Evolutionary conservation across 2,888 invertebrate genomes (phyloP), one percentile per base, ranked within the genome.

Genomic region (Rotaria magnacalcarata): DNA sequence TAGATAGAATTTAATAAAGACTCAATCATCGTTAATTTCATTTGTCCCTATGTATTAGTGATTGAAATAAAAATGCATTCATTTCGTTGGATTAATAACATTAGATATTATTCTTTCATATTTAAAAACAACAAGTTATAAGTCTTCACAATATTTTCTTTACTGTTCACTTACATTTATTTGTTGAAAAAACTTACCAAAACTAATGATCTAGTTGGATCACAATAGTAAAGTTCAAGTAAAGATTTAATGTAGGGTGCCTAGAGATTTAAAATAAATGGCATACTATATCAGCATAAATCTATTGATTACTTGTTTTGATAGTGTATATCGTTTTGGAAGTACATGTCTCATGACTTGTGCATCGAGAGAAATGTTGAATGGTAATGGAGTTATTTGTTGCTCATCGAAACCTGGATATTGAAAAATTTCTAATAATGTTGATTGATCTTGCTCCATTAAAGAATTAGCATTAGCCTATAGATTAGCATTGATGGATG

Each of bases 211-310:
- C n/a, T 43, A n/a, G 80, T 47, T 24, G 43, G 80, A 1, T 5
- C 0, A 21, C 47, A 80, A 80, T 80, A 34, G 16, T 80, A 80
- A n/a, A 80, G 80, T 11, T 80, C 41, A n/a, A 80, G 47, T n/a
- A 80, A 80, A n/a, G 80, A 2, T 47, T 80, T 80, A n/a, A 80
- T 80, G 14, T 80, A n/a, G 2, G 80, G 80, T 80, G 80, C 43
- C 80, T 80, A 47, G 4, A 47, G 24, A 47, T 80, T 2, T 5
- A 16, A 67, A 34, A 41, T 34, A 6, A 16, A 80, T 6, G 11
- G 24, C 4, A 43, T 47, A 75, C 24, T 24, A 21, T 24, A 41
- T 10, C 27, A 27, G 19, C 10, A 27, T 27, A 10, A 80, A 24
- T 47, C 24, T 41, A 41, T n/a, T 80, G 0, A 11, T 43, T 80